These are phyloP conservation scores for Ctenicera cuprea DNA, from an alignment of 2,888 invertebrate species.

Conservation along the genomic window DNA sequence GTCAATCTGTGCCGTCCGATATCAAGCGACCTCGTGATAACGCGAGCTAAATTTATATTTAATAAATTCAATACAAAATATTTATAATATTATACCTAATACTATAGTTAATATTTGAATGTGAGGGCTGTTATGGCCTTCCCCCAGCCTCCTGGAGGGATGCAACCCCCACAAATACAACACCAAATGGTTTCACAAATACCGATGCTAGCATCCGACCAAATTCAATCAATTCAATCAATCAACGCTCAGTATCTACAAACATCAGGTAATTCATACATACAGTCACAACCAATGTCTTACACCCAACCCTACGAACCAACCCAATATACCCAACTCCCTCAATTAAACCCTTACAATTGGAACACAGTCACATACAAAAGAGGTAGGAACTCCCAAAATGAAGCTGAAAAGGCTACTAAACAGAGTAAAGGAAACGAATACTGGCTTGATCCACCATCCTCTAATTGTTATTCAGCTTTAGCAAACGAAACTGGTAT, in stretches of 20 bases:
- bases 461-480: slow-evolving; percentile 24
- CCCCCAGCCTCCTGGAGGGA: slow-evolving; percentile 25
- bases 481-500: slow-evolving; percentile 9
- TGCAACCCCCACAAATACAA: slow-evolving; percentile 14
- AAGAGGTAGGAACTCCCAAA: slow-evolving; percentile 9
- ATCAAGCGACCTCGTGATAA: slow-evolving; percentile 27
- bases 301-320: slow-evolving; percentile 15
- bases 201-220: slow-evolving; percentile 14
- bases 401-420: slow-evolving; percentile 1
- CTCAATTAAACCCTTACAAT: slow-evolving; percentile 10
- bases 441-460: slow-evolving; percentile 32
- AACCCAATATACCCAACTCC: slow-evolving; percentile 10
- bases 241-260: slow-evolving; percentile 14
- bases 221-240: background rate
- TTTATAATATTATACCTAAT: background rate
- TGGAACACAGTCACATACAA: slow-evolving; percentile 15
- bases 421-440: slow-evolving; percentile 22
- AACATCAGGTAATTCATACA: slow-evolving; percentile 10
- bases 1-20: slow-evolving; percentile 17
- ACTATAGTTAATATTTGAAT: slow-evolving; percentile 2
- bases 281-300: slow-evolving; percentile 17
- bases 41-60: slow-evolving; percentile 5
- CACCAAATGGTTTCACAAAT: slow-evolving; percentile 18
- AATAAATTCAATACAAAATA: background rate
- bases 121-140: slow-evolving; percentile 28